Conservation (phyloP, 2,113 vertebrate genomes). For the Urocolius indicus region DNA sequence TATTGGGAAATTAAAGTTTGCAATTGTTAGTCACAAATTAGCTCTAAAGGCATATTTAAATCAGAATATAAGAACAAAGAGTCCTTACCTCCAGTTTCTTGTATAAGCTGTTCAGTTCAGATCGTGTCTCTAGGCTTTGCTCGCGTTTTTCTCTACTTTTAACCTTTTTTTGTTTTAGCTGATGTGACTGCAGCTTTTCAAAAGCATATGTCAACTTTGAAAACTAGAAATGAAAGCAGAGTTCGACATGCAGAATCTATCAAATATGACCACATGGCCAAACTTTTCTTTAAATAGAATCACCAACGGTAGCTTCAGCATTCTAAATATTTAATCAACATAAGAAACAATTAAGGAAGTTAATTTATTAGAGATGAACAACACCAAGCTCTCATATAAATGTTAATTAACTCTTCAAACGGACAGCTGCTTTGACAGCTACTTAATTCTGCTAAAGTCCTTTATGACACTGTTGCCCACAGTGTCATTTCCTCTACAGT, state of each 20-base stretch:
- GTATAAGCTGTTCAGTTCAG: slow-evolving; percentile 56
- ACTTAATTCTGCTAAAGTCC: not conserved
- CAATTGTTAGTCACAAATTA: not conserved
- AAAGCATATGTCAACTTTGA: slow-evolving; percentile 76
- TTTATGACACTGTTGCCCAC: not conserved
- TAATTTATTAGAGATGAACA: slow-evolving; percentile 32
- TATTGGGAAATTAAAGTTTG: not conserved
- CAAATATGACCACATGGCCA: not conserved
- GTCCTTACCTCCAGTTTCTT: slow-evolving; percentile 77
- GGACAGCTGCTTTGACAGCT: slow-evolving; percentile 18
- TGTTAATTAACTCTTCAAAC: not conserved
- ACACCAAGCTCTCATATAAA: not conserved
- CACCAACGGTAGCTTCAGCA: slow-evolving; percentile 23
- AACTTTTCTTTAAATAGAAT: slow-evolving; percentile 10
- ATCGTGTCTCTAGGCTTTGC: slow-evolving; percentile 40
- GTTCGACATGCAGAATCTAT: not conserved
- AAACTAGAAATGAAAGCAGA: slow-evolving; percentile 73
- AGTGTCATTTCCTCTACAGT: not conserved
- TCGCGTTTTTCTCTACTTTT: not conserved
- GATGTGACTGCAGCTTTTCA: slow-evolving; percentile 75
- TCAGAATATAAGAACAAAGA: not conserved
- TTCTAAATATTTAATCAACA: slow-evolving; percentile 14
- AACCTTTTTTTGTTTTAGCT: slow-evolving; percentile 62
- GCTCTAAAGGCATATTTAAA: not conserved
- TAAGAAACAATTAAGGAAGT: slow-evolving; percentile 39